Conservation (phyloP, 2,113 vertebrate species). For the Psilopogon haemacephalus region DNA sequence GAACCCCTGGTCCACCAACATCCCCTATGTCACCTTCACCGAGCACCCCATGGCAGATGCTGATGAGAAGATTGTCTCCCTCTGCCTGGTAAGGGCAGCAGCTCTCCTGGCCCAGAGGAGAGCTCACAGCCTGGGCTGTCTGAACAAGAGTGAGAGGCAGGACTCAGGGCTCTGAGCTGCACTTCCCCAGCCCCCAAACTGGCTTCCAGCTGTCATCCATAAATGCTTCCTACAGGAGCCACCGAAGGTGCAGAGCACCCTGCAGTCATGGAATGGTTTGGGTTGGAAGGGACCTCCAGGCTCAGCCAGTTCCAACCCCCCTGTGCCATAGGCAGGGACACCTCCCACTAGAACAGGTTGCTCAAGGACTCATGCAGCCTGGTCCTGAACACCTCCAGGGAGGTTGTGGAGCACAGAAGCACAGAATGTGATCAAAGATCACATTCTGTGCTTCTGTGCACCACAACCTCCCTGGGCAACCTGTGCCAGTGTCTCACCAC, state of each 20-base stretch:
- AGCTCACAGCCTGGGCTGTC: rapidly evolving
- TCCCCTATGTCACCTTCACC: conserved; percentile 91
- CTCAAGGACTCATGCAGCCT: too few species aligned
- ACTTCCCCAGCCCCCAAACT: rapidly evolving
- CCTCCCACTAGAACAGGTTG: too few species aligned
- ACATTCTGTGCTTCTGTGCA: too few species aligned
- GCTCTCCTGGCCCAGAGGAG: background rate
- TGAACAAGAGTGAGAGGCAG: background rate
- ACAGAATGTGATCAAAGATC: too few species aligned
- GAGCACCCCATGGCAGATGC: conserved; percentile 91
- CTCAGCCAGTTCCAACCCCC: too few species aligned
- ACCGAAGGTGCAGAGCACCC: rapidly evolving
- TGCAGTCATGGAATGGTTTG: background rate
- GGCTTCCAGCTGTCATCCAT: too few species aligned
- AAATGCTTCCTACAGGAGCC: background rate
- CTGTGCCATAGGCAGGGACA: too few species aligned
- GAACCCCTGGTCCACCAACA: conserved; percentile 95
- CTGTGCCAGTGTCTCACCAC: too few species aligned
- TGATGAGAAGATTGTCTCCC: conserved; percentile 88
- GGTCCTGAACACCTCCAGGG: too few species aligned
- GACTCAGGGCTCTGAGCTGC: background rate
- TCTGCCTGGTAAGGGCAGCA: conserved; percentile 83
- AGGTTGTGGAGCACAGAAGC: too few species aligned
- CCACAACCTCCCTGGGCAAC: too few species aligned
- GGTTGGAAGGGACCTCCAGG: too few species aligned